Evolutionary conservation across 2,797 vertebrate genomes (phyloP).

Genomic region (Crenichthys baileyi): DNA sequence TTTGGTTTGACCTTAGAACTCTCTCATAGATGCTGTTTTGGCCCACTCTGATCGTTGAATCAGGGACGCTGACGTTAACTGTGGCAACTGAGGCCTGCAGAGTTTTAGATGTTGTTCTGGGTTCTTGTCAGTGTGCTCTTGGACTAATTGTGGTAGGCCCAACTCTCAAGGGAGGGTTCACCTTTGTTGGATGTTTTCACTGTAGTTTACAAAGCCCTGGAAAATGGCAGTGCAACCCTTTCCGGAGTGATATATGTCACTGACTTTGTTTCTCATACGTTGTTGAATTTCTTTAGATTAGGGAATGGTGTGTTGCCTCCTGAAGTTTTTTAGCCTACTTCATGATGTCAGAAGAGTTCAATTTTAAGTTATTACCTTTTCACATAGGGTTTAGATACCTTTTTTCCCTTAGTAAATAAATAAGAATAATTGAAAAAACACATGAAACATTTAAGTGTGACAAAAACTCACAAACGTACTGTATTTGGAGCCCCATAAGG

Average conservation of each 20-base stretch:
- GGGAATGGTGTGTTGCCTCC: not conserved
- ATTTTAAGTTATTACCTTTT: not conserved
- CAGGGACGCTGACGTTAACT: not conserved
- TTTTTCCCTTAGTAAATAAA: not conserved
- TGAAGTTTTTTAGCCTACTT: not conserved
- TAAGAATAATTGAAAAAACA: not conserved
- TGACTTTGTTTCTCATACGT: not conserved
- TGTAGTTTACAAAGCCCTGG: not conserved
- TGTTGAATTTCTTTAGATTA: not conserved
- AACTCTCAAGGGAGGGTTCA: not conserved
- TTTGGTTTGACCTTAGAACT: not conserved
- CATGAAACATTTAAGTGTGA: not conserved
- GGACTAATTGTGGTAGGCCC: not conserved
- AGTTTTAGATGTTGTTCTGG: not conserved
- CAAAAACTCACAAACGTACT: not conserved
- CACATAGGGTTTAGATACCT: no score
- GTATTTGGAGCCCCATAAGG: not conserved
- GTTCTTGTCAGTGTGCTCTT: not conserved
- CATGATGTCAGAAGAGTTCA: not conserved
- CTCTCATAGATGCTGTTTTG: not conserved
- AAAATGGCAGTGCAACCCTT: not conserved
- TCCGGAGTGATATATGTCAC: not conserved
- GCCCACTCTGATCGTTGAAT: not conserved
- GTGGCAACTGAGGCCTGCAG: not conserved
- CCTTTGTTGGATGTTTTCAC: not conserved